phyloP scores from a whole-genome alignment of 2,797 vertebrate species.

The Trichosurus vulpecula region DNA sequence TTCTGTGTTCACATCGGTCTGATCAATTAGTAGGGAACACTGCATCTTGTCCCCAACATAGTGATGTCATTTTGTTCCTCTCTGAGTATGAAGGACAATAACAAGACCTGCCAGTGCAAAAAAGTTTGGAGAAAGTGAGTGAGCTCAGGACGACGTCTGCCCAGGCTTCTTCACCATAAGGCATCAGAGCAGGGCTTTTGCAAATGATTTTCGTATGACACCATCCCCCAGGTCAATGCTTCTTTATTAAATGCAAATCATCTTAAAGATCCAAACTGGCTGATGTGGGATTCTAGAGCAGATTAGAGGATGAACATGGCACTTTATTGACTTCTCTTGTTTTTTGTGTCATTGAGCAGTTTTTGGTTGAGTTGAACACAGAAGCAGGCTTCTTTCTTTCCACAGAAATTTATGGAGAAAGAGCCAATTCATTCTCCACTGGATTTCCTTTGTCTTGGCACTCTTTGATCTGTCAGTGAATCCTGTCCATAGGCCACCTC shows the following conservation, averaged over 20 bases:
- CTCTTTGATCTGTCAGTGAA: not conserved
- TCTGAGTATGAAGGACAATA: too few species aligned
- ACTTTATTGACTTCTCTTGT: not conserved
- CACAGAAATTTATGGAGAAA: not conserved
- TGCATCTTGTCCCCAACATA: too few species aligned
- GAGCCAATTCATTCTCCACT: not conserved
- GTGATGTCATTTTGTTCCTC: too few species aligned
- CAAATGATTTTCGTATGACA: not conserved
- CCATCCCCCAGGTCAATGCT: not conserved
- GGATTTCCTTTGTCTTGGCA: not conserved
- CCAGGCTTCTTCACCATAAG: not conserved
- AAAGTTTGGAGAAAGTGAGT: too few species aligned
- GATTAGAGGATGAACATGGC: not conserved
- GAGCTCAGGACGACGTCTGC: not conserved
- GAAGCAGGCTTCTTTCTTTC: not conserved
- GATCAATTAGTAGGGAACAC: too few species aligned
- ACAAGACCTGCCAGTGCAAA: not conserved
- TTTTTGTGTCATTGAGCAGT: not conserved
- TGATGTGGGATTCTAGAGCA: not conserved
- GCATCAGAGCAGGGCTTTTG: not conserved
- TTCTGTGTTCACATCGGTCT: too few species aligned
- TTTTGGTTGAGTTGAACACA: not conserved
- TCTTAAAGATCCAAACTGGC: not conserved
- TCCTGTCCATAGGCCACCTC: not conserved
- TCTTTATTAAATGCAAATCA: not conserved